phyloP scores from a whole-genome alignment of 2,113 vertebrate genomes.

The Passer domesticus region DNA sequence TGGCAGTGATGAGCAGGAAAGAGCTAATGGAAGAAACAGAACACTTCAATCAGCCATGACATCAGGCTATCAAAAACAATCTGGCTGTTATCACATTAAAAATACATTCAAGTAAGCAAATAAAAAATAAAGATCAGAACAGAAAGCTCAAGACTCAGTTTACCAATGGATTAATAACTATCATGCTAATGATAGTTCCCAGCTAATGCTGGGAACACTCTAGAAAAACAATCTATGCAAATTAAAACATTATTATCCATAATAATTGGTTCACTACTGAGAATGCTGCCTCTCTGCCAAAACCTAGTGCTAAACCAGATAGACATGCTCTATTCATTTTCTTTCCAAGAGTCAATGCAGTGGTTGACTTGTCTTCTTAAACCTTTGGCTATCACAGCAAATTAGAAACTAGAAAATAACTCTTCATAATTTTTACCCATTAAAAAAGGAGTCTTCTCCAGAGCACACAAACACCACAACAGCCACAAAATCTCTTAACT shows the following conservation, averaged over 20 bases:
- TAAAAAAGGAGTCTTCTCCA: background rate
- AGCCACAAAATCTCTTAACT: slow-evolving; percentile 2
- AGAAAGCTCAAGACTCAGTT: background rate
- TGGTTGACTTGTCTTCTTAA: slow-evolving; percentile 41
- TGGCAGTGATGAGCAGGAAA: slow-evolving; percentile 21
- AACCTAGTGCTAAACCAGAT: slow-evolving; percentile 44
- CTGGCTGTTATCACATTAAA: slow-evolving; percentile 33
- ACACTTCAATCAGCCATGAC: slow-evolving; percentile 23
- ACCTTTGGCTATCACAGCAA: slow-evolving; percentile 16
- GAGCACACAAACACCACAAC: background rate
- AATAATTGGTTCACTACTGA: background rate
- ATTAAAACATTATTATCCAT: background rate
- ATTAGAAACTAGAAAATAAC: slow-evolving; percentile 40
- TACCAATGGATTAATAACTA: slow-evolving; percentile 2
- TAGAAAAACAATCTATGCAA: background rate
- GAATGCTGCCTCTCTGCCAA: slow-evolving; percentile 32
- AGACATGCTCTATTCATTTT: slow-evolving; percentile 6
- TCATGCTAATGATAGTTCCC: background rate
- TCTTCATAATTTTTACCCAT: background rate
- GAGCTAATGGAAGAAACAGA: slow-evolving; percentile 63
- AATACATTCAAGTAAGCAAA: slow-evolving; percentile 39
- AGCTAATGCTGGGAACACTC: background rate
- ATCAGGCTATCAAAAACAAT: slow-evolving; percentile 46
- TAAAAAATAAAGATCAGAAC: slow-evolving; percentile 17
- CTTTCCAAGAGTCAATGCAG: slow-evolving; percentile 33